A percentile compares a stretch with the other conserved stretches of the same genome.
Conservation (phyloP, 2,113 vertebrate genomes). For the Rhinichthys klamathensis region DNA sequence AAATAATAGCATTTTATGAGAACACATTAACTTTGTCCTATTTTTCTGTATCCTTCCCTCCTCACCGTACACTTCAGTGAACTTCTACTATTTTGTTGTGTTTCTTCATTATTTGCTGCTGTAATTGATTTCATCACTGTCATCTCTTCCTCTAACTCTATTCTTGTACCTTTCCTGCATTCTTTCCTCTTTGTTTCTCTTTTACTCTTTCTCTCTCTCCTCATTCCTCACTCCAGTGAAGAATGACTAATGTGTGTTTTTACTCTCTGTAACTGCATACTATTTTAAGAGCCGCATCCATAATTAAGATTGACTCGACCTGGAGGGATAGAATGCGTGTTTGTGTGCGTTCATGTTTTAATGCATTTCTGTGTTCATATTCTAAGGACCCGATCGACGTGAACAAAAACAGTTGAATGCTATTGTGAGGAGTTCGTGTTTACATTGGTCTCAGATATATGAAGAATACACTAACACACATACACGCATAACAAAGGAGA, state of each 20-base stretch:
- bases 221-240: constrained; percentile 57
- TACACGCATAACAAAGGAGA: background rate
- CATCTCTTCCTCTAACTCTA: background rate
- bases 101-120: constrained; percentile 35
- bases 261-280: constrained; percentile 59
- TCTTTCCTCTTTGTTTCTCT: constrained; percentile 24
- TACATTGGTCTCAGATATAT: background rate
- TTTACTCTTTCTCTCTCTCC: constrained; percentile 15
- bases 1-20: background rate
- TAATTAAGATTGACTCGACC: constrained; percentile 70
- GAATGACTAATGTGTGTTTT: constrained; percentile 67
- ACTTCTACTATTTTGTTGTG: background rate
- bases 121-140: background rate
- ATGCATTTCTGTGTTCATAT: constrained; percentile 54
- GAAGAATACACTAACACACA: background rate
- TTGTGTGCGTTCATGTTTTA: constrained; percentile 7
- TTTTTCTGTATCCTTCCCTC: background rate
- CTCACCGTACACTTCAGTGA: background rate
- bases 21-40: background rate
- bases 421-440: background rate
- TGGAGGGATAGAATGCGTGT: constrained; percentile 55
- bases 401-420: background rate
- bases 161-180: background rate
- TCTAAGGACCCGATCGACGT: background rate
- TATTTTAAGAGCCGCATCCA: constrained; percentile 70